Evolutionary conservation across 2,888 invertebrate species (phyloP).

Genomic region (Diaphora mendica): DNA sequence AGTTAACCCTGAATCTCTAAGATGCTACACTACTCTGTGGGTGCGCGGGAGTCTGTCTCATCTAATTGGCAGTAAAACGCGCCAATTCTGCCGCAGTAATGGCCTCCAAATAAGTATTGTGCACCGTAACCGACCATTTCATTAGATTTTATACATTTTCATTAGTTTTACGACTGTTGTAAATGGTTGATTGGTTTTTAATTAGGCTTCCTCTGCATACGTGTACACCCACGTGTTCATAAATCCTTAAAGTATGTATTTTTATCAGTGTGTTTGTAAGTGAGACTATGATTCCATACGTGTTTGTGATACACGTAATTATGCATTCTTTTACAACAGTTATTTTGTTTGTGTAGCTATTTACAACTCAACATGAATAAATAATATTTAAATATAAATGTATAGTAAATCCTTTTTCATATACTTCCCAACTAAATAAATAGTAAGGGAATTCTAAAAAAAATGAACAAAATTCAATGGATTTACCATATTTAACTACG

Average conservation of each 20-base stretch:
- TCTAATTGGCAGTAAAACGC: slow-evolving; percentile 40
- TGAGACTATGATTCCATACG: not conserved
- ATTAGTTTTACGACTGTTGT: slow-evolving; percentile 37
- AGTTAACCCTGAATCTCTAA: slow-evolving; percentile 3
- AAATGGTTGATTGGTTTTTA: slow-evolving; percentile 40
- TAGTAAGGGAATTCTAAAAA: no score
- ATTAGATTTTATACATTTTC: slow-evolving; percentile 33
- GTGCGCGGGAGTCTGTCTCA: slow-evolving; percentile 24
- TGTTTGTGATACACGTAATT: no score
- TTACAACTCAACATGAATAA: no score
- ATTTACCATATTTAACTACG: no score
- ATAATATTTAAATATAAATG: no score
- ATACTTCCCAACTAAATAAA: no score
- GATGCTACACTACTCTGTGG: slow-evolving; percentile 17
- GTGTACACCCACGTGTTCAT: slow-evolving; percentile 12
- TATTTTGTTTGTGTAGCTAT: no score
- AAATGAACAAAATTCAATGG: no score
- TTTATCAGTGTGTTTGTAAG: not conserved
- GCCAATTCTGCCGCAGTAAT: slow-evolving; percentile 28
- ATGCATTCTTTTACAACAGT: no score
- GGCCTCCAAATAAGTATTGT: slow-evolving; percentile 32
- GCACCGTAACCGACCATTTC: slow-evolving; percentile 20
- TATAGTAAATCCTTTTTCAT: no score
- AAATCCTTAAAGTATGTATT: not conserved
- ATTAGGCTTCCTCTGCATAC: slow-evolving; percentile 26